Evolutionary conservation across 2,888 invertebrate species (phyloP), one percentile per base, ranked within the genome.

Genomic region (Thera britannica): DNA sequence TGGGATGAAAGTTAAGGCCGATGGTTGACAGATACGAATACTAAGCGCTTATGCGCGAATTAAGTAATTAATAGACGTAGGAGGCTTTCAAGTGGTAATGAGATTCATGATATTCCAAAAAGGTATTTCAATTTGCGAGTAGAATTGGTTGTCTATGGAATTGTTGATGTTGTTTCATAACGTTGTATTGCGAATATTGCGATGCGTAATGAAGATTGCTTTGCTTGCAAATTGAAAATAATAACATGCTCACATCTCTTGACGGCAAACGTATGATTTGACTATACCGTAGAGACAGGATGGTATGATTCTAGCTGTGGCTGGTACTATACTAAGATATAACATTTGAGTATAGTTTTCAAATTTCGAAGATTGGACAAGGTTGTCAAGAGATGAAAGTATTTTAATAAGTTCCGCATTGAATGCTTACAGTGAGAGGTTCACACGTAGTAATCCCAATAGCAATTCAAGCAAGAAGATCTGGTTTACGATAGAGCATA

Each of bases 1-100:
- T 93, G 90, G 92, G 92, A 77, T 81, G 88, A 81, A 83, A 87
- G 85, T 85, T 89, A 88, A 92, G 92, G 90, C 82, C 87, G 79
- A 68, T 72, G 81, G 79, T 84, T 87, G 89, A 90, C 89, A 90
- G 88, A 84, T 89, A 88, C 84, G 84, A 88, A 90, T 88, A 85
- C 81, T 78, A 75, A 77, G 56, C 51, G 23, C 74, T 81, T 80
- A 82, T 79, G 78, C 77, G 78, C 82, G 77, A 79, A 85, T 85
- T 85, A 85, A 86, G 85, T 88, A 83, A 82, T 77, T 77, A 69
- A 58, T 58, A 72, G 79, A 60, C 61, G 77, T 77, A 72, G 77
- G 77, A 79, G 77, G 78, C 73, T 80, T 76, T 78, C 72, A 83
- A 82, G 76, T 82, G 79, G 82, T 84, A 79, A 77, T 72, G 67